Conservation (phyloP, 2,797 vertebrate genomes). For the Aselliscus stoliczkanus region DNA sequence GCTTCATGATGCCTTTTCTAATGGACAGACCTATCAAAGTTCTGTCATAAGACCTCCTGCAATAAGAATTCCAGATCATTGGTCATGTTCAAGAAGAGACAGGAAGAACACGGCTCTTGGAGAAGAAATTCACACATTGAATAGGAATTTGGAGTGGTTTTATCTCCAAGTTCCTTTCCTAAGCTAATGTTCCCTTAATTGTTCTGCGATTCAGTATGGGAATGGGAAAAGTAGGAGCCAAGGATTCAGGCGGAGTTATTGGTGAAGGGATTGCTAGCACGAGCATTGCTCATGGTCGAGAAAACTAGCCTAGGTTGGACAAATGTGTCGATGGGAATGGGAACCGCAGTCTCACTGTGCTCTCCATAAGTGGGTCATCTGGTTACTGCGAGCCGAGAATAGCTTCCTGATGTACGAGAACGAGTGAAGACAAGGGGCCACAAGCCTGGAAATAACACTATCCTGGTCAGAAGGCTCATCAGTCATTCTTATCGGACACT, state of each 20-base stretch:
- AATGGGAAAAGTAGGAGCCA: background rate
- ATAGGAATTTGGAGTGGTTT: background rate
- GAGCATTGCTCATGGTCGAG: background rate
- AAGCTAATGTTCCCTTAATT: background rate
- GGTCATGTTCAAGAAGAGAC: background rate
- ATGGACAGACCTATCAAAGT: background rate
- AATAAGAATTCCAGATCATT: background rate
- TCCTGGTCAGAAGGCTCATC: background rate
- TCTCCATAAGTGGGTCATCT: background rate
- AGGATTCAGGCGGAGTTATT: background rate
- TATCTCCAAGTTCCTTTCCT: background rate
- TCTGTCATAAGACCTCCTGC: too few relatives aligned
- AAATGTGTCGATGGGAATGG: background rate
- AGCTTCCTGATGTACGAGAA: background rate
- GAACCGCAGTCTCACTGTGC: background rate
- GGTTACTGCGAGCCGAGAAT: background rate
- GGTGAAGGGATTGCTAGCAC: background rate
- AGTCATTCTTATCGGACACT: background rate
- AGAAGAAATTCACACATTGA: background rate
- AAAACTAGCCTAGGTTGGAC: background rate
- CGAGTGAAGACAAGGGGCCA: background rate
- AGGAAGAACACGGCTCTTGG: background rate
- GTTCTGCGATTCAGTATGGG: background rate
- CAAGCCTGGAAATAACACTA: fast-evolving
- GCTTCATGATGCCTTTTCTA: background rate